Conservation (phyloP, 1,140 invertebrate genomes). For the Coenobita brevimanus region DNA sequence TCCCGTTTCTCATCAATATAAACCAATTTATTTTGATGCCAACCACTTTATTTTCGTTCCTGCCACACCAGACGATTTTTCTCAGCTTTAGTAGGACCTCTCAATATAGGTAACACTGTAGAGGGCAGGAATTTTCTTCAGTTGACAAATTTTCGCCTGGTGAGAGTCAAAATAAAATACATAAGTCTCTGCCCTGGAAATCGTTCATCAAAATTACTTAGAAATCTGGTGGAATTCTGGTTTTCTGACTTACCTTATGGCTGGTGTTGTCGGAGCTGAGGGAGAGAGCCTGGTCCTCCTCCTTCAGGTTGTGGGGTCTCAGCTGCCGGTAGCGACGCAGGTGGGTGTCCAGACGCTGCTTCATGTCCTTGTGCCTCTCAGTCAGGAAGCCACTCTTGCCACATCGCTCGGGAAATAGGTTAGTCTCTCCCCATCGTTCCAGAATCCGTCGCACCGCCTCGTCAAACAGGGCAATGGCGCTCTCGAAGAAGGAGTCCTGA, state of each 20-base stretch:
- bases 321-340: conserved; percentile 39
- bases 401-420: background rate
- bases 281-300: conserved; percentile 31
- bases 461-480: conserved; percentile 13
- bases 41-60: too few relatives aligned
- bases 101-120: too few relatives aligned
- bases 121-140: too few relatives aligned
- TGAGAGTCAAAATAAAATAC: too few relatives aligned
- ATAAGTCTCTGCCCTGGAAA: too few relatives aligned
- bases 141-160: too few relatives aligned
- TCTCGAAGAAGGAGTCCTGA: conserved; percentile 39
- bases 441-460: background rate
- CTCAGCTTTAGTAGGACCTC: too few relatives aligned
- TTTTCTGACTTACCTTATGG: conserved; percentile 23
- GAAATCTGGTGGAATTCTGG: background rate
- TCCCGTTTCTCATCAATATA: too few relatives aligned
- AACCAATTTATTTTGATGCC: too few relatives aligned
- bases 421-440: background rate
- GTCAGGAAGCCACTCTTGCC: conserved; percentile 1
- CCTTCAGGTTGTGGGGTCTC: conserved; percentile 25
- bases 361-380: conserved; percentile 9
- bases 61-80: too few relatives aligned
- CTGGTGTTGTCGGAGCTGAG: conserved; percentile 17
- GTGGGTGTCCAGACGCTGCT: background rate
- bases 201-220: background rate